Evolutionary conservation across 2,888 invertebrate genomes (phyloP).

Genomic region (Eupithecia pulchellata): DNA sequence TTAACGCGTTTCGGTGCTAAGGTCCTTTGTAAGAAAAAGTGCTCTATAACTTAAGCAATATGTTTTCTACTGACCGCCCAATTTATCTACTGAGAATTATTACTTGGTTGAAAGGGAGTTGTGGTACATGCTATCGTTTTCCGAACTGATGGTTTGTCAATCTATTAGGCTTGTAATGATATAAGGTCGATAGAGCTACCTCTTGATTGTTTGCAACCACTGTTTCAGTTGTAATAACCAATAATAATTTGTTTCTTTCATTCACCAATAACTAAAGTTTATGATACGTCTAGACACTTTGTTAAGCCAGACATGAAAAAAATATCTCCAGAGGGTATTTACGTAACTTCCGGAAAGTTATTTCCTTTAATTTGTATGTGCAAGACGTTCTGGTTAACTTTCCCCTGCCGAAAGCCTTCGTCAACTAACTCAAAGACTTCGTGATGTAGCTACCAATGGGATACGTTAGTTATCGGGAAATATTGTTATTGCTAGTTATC

Average conservation of each 20-base stretch:
- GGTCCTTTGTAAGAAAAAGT: conserved; percentile 60
- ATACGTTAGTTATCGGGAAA: conserved; percentile 51
- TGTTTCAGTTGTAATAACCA: neutral
- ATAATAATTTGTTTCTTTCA: neutral
- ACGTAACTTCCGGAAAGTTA: conserved; percentile 55
- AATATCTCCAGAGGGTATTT: conserved; percentile 8
- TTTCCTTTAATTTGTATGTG: conserved; percentile 78
- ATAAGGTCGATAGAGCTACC: neutral
- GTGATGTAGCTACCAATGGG: conserved; percentile 76
- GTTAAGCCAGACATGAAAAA: conserved; percentile 1
- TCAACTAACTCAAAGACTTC: conserved; percentile 78
- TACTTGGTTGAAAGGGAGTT: conserved; percentile 31
- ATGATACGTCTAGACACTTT: neutral
- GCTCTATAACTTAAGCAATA: conserved; percentile 52
- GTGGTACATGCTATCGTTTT: conserved; percentile 19
- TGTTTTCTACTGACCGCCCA: conserved; percentile 45
- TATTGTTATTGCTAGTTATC: conserved; percentile 33
- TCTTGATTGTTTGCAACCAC: neutral
- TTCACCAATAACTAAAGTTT: neutral
- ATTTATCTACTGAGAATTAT: conserved; percentile 44
- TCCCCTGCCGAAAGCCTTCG: conserved; percentile 79
- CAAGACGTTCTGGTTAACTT: conserved; percentile 66
- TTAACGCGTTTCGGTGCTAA: conserved; percentile 57
- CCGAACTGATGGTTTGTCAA: conserved; percentile 15
- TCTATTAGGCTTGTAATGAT: neutral